These are phyloP conservation scores for Nezara viridula DNA, from an alignment of 2,888 invertebrate genomes.

Conservation along the genomic window DNA sequence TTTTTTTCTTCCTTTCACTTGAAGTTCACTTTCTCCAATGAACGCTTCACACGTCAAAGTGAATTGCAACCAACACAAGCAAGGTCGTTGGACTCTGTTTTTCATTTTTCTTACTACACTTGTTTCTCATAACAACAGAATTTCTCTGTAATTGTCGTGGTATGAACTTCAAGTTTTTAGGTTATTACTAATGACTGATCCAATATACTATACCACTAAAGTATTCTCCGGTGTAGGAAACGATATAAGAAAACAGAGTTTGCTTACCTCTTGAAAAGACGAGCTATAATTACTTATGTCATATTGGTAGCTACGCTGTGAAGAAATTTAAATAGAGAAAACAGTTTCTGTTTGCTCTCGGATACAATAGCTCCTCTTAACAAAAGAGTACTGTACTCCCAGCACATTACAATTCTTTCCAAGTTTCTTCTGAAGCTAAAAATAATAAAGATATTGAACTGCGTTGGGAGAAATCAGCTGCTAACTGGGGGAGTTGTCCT, in stretches of 20 bases:
- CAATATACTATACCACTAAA: too few species aligned
- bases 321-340: constrained; percentile 1
- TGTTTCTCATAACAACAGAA: too few species aligned
- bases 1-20: background rate
- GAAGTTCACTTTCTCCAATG: background rate
- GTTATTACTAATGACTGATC: too few species aligned
- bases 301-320: background rate
- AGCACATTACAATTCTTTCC: background rate
- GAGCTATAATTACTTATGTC: background rate
- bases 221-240: too few species aligned
- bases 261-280: background rate
- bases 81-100: background rate
- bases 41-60: background rate
- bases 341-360: background rate
- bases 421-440: background rate
- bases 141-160: too few species aligned
- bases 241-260: background rate
- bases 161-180: too few species aligned
- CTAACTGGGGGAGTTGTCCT: too few species aligned
- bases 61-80: background rate
- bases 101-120: too few species aligned
- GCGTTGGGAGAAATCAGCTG: background rate
- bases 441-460: background rate
- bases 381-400: background rate
- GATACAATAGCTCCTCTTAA: background rate